Evolutionary conservation across 1,140 invertebrate species (phyloP), one percentile per base, ranked within the genome.

Genomic region (Dryas iulia): DNA sequence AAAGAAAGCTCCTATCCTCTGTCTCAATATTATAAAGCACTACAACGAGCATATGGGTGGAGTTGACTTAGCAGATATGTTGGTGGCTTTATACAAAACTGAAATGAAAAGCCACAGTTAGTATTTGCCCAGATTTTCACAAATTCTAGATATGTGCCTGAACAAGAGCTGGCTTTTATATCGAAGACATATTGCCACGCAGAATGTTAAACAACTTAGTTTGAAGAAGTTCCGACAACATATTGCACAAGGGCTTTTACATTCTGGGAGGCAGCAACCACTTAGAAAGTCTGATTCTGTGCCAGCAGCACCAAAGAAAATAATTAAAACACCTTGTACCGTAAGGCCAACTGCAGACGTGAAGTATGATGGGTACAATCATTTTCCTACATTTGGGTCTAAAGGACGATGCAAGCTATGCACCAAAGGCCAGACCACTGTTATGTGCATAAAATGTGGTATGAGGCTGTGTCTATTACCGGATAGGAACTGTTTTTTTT

Each of bases 1-100:
- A 69, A 26, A 59, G 25, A 74, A 57, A 61, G 60, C 26, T 59
- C 53, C 33, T 56, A 63, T 73, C 11, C 14, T 28, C 35, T 74
- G 73, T 64, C 69, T 71, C n/a, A 64, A 73, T 56, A 53, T 72
- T 64, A 71, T 76, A 72, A 74, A 73, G 65, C 67, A 74, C 14
- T 74, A 81, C 39, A 75, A 73, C 47, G 59, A 63, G 0, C 65
- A 73, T 64, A 75, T 77, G 78, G 72, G 67, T 0, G 73, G 62
- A 14, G 71, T 76, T 18, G 72, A 77, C 60, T 61, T 79, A 33
- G 69, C 68, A 68, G 70, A 77, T 67, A 77, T 77, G 73, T 64
- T 75, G 30, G 63, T 72, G 25, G 73, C 69, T 58, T 65, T 75
- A 33, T 74, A 77, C 65, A 73, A 71, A 69, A 73, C 70, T 3